Base-by-base conservation (phyloP, 2,888 invertebrate genomes). In the Toxonevra muliebris region DNA sequence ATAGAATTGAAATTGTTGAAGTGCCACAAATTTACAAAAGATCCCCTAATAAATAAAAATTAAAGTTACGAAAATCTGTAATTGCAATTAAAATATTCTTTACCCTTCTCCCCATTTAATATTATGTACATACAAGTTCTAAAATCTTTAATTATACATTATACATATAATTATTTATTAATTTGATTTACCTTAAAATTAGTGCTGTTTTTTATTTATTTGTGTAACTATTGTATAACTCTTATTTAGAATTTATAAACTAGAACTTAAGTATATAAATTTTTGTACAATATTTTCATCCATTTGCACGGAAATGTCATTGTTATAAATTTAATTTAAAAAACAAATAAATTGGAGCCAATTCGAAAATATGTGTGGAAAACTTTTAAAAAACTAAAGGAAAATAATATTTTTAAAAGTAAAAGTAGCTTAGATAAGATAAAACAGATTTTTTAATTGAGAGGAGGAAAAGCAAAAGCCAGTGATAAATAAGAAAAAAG, bases 391-490 rank as follows among this genome's bases (percentile, higher is more conserved):
- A n/a, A 15, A 1, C 1, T 13, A 12, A 5, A 48, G n/a, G 48
- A 48, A 48, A 48, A 48, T 15, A 15, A n/a, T 10, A 15, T n/a
- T 13, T 7, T 7, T 48, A 48, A 48, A 48, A 4, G 5, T 3
- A 48, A 48, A 1, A 10, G 48, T 11, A 15, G 48, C 5, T 48
- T 11, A 48, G 48, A 48, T 48, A 13, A 45, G 30, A 11, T 20
- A 1, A 11, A 40, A 30, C 2, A 30, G 7, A 30, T 30, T 4
- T 30, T 30, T 30, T 30, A 30, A 30, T 30, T 4, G 7, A 57
- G 15, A n/a, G 15, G 57, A 30, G 57, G 69, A 67, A 70, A 72
- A 71, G 70, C 70, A 67, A 73, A 73, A 71, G 70, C 69, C 66
- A 70, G 68, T 70, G 70, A 69, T 17, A 53, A 65, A 67, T 63